Evolutionary conservation across 2,888 invertebrate genomes (phyloP), one percentile per base, ranked within the genome.

Genomic region (Trilocha varians): DNA sequence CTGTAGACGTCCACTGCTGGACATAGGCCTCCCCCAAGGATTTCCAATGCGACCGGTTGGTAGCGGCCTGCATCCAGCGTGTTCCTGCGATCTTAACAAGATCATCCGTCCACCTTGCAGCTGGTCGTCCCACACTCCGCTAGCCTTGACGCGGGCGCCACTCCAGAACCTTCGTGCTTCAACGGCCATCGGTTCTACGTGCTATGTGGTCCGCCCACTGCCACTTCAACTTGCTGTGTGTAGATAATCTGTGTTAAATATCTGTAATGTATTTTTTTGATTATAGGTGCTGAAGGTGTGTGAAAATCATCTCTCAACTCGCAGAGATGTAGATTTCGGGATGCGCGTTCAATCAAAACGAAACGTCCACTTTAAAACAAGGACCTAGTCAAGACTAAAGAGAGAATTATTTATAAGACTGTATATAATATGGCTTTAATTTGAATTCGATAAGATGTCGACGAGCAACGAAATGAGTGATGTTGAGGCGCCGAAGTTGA

Each of bases 381-480:
- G 11, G 25, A 9, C 3, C 5, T 3, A 4, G 4, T 9, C 1
- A 4, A 25, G 11, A 25, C 25, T 3, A 11, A 3, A 25, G 2
- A 25, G 25, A 5, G 5, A n/a, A 2, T 25, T 11, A 25, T 11
- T 25, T 4, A 9, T 9, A 25, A 11, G 25, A 9, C 25, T 9
- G 11, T 25, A 25, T 25, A 11, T 9, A 11, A 3, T 25, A 25
- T 25, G 25, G 25, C 6, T 25, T 25, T 25, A 25, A 6, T 25
- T 25, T 25, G 25, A 25, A 11, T 34, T 36, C 16, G 17, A 33
- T 36, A 74, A 62, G 40, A 84, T 84, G 84, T 74, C 84, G 25
- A 65, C 78, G 32, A 71, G 68, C 42, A 79, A 80, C 48, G 84
- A 83, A 39, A 45, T 80, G 34, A 73, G 70, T 41, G 83, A 79